Conservation (phyloP, 1,140 invertebrate species). For the Drosophila auraria region DNA sequence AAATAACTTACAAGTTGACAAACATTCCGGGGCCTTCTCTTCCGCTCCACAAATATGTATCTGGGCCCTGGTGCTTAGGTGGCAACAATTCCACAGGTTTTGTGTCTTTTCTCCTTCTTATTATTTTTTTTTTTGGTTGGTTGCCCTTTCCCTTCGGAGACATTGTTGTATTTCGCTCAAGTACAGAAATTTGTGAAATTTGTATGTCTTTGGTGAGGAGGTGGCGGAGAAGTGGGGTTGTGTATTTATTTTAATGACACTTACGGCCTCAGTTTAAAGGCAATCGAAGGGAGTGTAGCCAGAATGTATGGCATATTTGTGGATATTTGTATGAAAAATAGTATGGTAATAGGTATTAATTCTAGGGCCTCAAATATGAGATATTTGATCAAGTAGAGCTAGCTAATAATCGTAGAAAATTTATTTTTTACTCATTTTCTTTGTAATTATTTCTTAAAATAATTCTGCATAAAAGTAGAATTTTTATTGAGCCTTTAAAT, state of each 20-base stretch:
- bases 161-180: constrained; percentile 20
- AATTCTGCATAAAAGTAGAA: background rate
- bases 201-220: background rate
- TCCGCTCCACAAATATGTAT: constrained; percentile 23
- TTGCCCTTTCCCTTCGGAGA: constrained; percentile 1
- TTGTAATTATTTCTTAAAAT: too few species aligned
- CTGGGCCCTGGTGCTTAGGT: constrained; percentile 6
- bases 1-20: constrained; percentile 75
- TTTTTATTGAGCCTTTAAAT: background rate
- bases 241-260: constrained; percentile 16
- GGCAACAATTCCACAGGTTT: constrained; percentile 22
- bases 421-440: too few species aligned
- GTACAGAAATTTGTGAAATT: constrained; percentile 23
- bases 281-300: constrained; percentile 1
- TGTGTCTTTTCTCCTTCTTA: background rate
- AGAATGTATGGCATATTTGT: too few species aligned
- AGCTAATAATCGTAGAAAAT: background rate
- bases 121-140: background rate
- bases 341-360: background rate
- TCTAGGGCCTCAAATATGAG: background rate
- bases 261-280: constrained; percentile 15
- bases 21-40: constrained; percentile 54
- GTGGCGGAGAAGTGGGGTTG: background rate
- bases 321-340: background rate
- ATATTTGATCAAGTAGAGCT: background rate